Percentiles rank a stretch among this genome's conserved stretches.
Conservation (phyloP, 2,113 vertebrate species). For the Zonotrichia leucophrys region DNA sequence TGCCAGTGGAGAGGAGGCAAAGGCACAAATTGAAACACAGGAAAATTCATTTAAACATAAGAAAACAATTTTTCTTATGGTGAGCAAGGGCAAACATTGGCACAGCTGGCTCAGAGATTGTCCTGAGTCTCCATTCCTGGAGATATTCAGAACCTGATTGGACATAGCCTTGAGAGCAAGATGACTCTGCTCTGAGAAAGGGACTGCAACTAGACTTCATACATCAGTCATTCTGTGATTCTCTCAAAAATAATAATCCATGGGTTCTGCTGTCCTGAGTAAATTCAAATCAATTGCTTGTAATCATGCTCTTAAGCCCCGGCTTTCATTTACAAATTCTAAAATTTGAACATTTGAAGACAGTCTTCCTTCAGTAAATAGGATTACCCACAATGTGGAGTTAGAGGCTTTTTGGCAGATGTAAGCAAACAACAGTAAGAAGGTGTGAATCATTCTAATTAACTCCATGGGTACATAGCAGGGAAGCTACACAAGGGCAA, state of each 20-base stretch:
- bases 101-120: background rate
- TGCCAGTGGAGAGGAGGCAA: background rate
- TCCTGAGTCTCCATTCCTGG: background rate
- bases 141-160: background rate
- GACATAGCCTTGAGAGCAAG: background rate
- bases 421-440: background rate
- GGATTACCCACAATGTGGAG: background rate
- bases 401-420: background rate
- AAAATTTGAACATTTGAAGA: background rate
- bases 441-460: constrained; percentile 40
- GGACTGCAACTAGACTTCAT: background rate
- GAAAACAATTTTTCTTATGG: background rate
- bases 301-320: background rate
- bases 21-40: background rate
- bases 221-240: background rate
- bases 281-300: background rate
- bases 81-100: background rate
- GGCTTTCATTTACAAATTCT: background rate
- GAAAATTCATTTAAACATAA: background rate
- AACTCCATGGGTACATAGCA: background rate
- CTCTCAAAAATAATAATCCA: background rate
- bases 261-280: background rate
- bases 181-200: background rate
- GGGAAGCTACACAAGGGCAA: background rate
- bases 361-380: background rate